Base-by-base conservation (phyloP, 1,140 invertebrate genomes). In the Idris sp. region DNA sequence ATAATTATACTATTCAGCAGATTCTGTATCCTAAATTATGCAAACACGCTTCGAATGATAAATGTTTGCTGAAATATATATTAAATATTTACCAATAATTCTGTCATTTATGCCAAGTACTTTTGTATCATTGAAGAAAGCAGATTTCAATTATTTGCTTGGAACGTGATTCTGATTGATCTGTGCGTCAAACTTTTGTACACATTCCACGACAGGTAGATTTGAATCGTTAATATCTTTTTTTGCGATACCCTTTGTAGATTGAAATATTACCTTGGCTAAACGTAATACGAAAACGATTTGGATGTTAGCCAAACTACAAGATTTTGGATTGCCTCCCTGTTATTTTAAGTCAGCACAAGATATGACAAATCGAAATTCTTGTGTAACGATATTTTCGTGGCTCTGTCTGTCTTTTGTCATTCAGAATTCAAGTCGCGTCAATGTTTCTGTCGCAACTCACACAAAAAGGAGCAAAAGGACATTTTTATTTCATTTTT, bases 281-380 rank as follows among this genome's bases (percentile, higher is more conserved):
- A 64, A 72, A 58, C 36, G 49, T 59, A 71, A 71, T 71, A 40
- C 56, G 67, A 62, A 56, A 62, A 71, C 67, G 68, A 72, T 72
- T 72, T 72, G 68, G 58, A 72, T 49, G 22, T 49, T 58, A 43
- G 68, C 68, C 68, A 72, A 58, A 33, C 14, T 43, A 28, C 28
- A 22, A 62, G 49, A 38, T 15, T 49, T 54, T 44, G 28, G 30
- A 69, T 71, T 71, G 31, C 56, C 54, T 62, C 19, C 30, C 58
- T 43, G 41, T 58, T 64, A 72, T 72, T 72, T 72, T 64, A 62
- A 61, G 26, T 31, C 51, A 36, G 56, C 31, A 36, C 9, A 54
- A 61, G 48, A 71, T 61, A 54, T 61, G 67, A 71, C 36, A 71
- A 71, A 71, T 71, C 40, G 49, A 26, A 54, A 48, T 69, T 48